Percentiles rank a stretch among this genome's conserved stretches.
These are phyloP conservation scores for Ceyx melanurus DNA, from an alignment of 2,113 vertebrate genomes.

Conservation along the genomic window DNA sequence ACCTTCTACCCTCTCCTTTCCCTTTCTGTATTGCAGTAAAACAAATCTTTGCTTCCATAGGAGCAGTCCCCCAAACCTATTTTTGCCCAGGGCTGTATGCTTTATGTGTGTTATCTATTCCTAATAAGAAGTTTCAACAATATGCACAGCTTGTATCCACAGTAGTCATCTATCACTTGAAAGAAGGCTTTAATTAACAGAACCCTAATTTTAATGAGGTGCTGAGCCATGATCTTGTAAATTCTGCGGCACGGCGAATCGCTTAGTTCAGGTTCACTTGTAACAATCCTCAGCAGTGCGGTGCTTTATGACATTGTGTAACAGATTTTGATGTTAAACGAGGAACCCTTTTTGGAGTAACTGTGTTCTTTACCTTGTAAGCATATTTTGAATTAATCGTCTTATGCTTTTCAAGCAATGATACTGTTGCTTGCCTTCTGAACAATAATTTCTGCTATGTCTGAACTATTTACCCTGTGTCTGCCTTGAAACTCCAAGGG, in stretches of 20 bases:
- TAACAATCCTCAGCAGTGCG: neutral
- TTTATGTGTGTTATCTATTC: neutral
- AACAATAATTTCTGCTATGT: neutral
- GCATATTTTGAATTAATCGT: neutral
- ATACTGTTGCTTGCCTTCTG: neutral
- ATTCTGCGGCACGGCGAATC: neutral
- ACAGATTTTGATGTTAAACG: constrained; percentile 30
- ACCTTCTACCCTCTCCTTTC: neutral
- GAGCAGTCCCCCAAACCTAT: neutral
- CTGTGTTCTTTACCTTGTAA: neutral
- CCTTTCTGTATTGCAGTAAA: neutral
- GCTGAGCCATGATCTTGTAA: constrained; percentile 30
- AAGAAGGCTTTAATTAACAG: constrained; percentile 41
- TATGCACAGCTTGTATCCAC: neutral
- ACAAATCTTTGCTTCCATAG: neutral
- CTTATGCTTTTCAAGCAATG: neutral
- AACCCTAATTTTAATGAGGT: constrained; percentile 45
- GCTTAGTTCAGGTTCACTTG: constrained; percentile 45
- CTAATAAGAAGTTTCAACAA: neutral
- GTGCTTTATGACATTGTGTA: neutral
- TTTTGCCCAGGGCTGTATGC: neutral
- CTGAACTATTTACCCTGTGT: neutral
- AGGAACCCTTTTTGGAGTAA: neutral
- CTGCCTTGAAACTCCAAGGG: neutral
- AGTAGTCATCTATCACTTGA: constrained; percentile 13